phyloP scores from a whole-genome alignment of 1,140 invertebrate genomes.

The Apis dorsata region DNA sequence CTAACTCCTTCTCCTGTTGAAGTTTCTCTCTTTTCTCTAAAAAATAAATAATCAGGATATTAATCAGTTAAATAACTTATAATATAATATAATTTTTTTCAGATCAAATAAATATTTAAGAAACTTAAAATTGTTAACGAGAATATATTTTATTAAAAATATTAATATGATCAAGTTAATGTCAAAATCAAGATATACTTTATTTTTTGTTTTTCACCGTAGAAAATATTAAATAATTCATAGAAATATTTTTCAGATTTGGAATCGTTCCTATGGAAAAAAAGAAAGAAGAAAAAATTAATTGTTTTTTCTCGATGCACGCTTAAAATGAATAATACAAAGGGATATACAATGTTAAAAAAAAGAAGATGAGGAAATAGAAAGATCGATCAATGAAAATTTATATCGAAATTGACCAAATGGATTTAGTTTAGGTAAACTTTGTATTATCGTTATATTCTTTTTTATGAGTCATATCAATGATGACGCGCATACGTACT shows the following conservation, averaged over 20 bases:
- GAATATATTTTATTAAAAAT: neutral
- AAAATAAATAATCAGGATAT: conserved; percentile 35
- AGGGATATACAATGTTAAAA: neutral
- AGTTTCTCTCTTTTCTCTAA: conserved; percentile 73
- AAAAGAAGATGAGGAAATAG: too few relatives aligned
- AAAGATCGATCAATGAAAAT: neutral
- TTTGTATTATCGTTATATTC: neutral
- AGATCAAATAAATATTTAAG: neutral
- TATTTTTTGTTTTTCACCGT: conserved; percentile 62
- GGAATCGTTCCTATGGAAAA: conserved; percentile 74
- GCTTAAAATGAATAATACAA: neutral
- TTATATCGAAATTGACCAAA: neutral
- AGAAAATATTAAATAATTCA: conserved; percentile 77
- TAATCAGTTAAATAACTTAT: neutral
- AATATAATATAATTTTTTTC: neutral
- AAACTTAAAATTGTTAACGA: neutral
- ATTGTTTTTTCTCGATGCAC: neutral
- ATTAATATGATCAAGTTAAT: neutral
- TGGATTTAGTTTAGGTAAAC: neutral
- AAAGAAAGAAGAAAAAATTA: conserved; percentile 44
- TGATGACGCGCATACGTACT: conserved; percentile 47
- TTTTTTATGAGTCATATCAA: conserved; percentile 43
- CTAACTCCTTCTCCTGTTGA: conserved; percentile 71
- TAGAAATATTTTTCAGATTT: conserved; percentile 75
- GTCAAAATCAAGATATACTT: conserved; percentile 63